Percentiles rank a stretch among this genome's conserved stretches.
These are phyloP conservation scores for Meriones unguiculatus DNA, from an alignment of 2,113 vertebrate genomes.

Conservation along the genomic window DNA sequence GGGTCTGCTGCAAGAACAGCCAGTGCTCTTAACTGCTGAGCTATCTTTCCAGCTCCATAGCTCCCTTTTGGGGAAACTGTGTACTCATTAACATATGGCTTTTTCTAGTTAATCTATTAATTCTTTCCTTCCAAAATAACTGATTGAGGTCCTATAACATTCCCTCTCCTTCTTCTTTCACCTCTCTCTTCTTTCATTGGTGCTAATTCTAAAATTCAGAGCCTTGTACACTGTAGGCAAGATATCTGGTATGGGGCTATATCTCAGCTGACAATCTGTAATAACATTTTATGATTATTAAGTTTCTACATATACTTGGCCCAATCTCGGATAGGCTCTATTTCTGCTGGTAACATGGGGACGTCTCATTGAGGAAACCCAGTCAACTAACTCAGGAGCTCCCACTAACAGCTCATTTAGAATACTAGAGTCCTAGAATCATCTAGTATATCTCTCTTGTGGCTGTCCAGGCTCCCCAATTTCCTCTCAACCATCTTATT, in stretches of 20 bases:
- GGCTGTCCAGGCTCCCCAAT: not conserved
- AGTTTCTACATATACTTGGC: not conserved
- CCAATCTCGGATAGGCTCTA: slow-evolving; percentile 1
- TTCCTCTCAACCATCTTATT: not conserved
- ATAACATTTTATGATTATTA: not conserved
- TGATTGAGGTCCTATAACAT: not conserved
- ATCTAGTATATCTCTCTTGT: not conserved
- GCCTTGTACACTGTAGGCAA: not conserved
- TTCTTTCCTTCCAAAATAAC: not conserved
- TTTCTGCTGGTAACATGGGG: not conserved
- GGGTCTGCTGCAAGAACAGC: not conserved
- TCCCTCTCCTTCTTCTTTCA: too few relatives aligned
- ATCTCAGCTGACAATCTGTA: not conserved
- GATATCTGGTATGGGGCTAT: not conserved
- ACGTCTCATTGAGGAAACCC: not conserved
- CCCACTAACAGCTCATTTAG: not conserved
- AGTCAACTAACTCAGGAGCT: not conserved
- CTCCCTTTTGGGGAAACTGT: slow-evolving; percentile 11
- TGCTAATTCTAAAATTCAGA: not conserved
- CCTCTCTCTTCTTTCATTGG: not conserved
- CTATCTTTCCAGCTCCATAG: not conserved
- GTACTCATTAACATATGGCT: slow-evolving; percentile 20
- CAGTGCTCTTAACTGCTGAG: not conserved
- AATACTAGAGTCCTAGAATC: too few relatives aligned
- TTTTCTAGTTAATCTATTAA: slow-evolving; percentile 15